These are phyloP conservation scores for Luffia ferchaultella DNA, from an alignment of 2,888 invertebrate genomes.

Conservation along the genomic window DNA sequence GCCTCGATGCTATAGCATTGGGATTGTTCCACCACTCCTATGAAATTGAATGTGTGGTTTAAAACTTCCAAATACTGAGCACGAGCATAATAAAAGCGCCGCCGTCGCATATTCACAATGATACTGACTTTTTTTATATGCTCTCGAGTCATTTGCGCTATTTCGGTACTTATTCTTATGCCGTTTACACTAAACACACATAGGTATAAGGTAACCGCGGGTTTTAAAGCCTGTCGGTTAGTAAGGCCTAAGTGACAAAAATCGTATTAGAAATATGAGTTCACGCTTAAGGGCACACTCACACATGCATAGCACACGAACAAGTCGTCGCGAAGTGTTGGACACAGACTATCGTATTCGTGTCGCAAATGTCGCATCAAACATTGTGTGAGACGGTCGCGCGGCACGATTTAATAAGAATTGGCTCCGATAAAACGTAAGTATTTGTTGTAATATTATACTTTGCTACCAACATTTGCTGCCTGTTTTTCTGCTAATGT, in stretches of 20 bases:
- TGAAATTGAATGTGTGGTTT: too few species aligned
- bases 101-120: constrained; percentile 41
- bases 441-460: constrained; percentile 11
- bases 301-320: constrained; percentile 8
- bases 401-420: constrained; percentile 7
- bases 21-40: constrained; percentile 68
- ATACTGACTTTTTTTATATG: neutral
- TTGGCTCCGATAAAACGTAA: constrained; percentile 11
- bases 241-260: constrained; percentile 14
- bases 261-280: constrained; percentile 6
- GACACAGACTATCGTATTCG: neutral
- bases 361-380: neutral
- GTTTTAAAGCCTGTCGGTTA: constrained; percentile 15
- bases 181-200: too few species aligned
- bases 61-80: too few species aligned
- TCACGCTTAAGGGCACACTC: constrained; percentile 12
- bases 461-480: constrained; percentile 8
- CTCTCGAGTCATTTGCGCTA: neutral
- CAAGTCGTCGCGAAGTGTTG: constrained; percentile 3
- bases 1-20: constrained; percentile 65
- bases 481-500: constrained; percentile 9
- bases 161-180: too few species aligned
- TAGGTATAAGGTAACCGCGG: constrained; percentile 6
- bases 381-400: constrained; percentile 7
- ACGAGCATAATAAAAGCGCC: neutral